Base-by-base conservation (phyloP, 2,888 invertebrate species). In the Chorisops tibialis region DNA sequence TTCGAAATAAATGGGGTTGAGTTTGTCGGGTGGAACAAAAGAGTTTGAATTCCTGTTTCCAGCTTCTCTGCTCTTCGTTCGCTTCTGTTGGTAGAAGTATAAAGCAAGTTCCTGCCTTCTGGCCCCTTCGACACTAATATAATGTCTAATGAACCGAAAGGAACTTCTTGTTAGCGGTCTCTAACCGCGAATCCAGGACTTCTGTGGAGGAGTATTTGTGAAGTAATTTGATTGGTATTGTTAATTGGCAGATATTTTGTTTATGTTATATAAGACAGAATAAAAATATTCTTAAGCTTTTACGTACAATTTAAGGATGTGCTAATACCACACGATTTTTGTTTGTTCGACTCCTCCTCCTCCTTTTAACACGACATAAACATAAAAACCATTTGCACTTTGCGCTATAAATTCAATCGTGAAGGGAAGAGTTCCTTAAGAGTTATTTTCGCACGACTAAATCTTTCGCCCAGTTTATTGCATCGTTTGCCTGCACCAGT, bases 181-280 rank as follows among this genome's bases (percentile, higher is more conserved):
- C n/a, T n/a, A n/a, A n/a, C n/a, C 18, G 50, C 21, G 16, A n/a
- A 37, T 19, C 18, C 21, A n/a, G 24, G 19, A 39, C 39, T 14
- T 7, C 7, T 37, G 12, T 19, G 18, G 9, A 52, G n/a, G 18
- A 52, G 18, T n/a, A 39, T 1, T 38, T 11, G n/a, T 21, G 1
- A 37, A 52, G 38, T 21, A 52, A 52, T 38, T 52, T 52, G 19
- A 52, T 52, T 52, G 19, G 38, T 18, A 9, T 7, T 18, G 38
- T 52, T 52, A 52, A 52, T 52, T 52, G 38, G 19, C 18, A 19
- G n/a, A n/a, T n/a, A n/a, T n/a, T n/a, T n/a, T n/a, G n/a, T 18
- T 21, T 35, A 4, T 5, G 2, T 21, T 30, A 14, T 30, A 2
- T 9, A 30, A 2, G 30, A 30, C 30, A 9, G 1, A 7, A 30